phyloP scores from a whole-genome alignment of 2,888 invertebrate genomes.

The Sinodicranocentrus sp. region DNA sequence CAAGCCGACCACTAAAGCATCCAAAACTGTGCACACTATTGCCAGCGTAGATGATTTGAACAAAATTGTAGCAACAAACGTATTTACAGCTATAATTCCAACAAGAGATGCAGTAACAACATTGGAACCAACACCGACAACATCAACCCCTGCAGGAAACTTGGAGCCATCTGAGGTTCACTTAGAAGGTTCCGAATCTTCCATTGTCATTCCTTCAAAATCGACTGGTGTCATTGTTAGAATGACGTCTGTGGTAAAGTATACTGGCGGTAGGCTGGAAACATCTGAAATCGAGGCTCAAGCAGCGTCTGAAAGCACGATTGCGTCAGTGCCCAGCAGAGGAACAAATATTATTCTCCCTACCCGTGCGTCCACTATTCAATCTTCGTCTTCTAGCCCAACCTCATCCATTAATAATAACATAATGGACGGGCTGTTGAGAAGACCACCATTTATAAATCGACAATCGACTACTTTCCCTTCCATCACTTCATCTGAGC shows the following conservation, averaged over 20 bases:
- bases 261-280: slow-evolving; percentile 72
- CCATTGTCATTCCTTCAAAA: slow-evolving; percentile 15
- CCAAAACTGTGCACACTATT: slow-evolving; percentile 77
- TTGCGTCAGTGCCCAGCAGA: not conserved
- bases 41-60: slow-evolving; percentile 77
- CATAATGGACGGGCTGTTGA: slow-evolving; percentile 15
- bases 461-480: slow-evolving; percentile 30
- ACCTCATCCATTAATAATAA: slow-evolving; percentile 20
- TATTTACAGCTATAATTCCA: slow-evolving; percentile 75
- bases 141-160: not conserved
- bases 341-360: slow-evolving; percentile 61
- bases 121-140: slow-evolving; percentile 40
- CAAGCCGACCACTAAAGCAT: slow-evolving; percentile 75
- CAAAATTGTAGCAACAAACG: slow-evolving; percentile 77
- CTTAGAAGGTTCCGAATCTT: slow-evolving; percentile 69
- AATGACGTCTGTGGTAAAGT: slow-evolving; percentile 72
- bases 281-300: slow-evolving; percentile 62
- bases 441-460: slow-evolving; percentile 52
- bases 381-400: not conserved
- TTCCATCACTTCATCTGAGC: not conserved
- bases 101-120: slow-evolving; percentile 26
- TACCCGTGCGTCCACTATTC: slow-evolving; percentile 31
- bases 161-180: slow-evolving; percentile 42
- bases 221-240: slow-evolving; percentile 38
- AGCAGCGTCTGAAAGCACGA: slow-evolving; percentile 13